Base-by-base conservation (phyloP, 1,140 invertebrate species). In the Diachasma alloeum region DNA sequence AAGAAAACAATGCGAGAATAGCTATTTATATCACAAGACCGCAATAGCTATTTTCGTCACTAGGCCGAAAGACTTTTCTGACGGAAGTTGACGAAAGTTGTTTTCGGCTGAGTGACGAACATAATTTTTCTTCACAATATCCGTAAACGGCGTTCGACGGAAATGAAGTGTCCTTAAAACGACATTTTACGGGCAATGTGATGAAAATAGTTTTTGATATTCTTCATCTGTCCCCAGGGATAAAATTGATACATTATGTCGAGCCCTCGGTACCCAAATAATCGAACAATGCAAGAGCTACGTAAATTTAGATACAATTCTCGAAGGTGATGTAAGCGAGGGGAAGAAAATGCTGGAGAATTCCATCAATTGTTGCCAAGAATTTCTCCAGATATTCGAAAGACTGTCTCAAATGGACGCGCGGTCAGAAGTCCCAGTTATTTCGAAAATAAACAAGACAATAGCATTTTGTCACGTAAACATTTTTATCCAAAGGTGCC, bases 391-490 rank as follows among this genome's bases (percentile, higher is more conserved):
- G 69, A 93, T 94, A 69, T 97, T 96, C 81, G 74, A 86, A 11
- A 72, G 22, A 82, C 80, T 85, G 36, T 48, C 74, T 1, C 26
- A 72, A 19, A 78, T 73, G 68, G 72, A 79, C 63, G 59, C 31
- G 48, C 8, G 36, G 11, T 76, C 6, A 4, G 56, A 66, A 36
- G 37, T 26, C 13, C 19, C 26, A 19, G 59, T 56, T 19, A 63
- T 79, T 48, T 77, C 72, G 42, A 70, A 17, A 9, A 53, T 96
- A 36, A 93, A 96, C 79, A 91, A 93, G 79, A 92, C 92, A 13
- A 91, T 92, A 0, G 94, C 98, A 75, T 97, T 98, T 85, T 95
- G 96, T 83, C 94, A 95, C 82, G 91, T 97, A 4, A 93, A 97
- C 83, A 94, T 95, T 0, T 97, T 97, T 83, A 92, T 96, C 37